These are phyloP conservation scores for Acanthornis magna DNA, from an alignment of 2,797 vertebrate genomes.

Conservation along the genomic window DNA sequence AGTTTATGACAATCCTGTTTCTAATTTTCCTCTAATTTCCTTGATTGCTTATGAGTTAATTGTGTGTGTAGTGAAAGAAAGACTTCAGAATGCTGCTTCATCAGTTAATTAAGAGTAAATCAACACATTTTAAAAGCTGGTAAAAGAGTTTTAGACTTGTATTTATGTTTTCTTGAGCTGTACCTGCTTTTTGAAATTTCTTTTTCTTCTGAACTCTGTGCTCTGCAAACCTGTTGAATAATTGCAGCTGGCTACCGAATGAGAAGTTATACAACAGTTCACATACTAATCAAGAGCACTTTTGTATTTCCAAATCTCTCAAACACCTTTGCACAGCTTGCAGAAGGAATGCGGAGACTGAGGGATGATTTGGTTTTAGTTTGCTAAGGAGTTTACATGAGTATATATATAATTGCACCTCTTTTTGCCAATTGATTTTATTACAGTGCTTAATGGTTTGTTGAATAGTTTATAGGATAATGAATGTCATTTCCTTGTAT, in stretches of 20 bases:
- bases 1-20: slow-evolving; percentile 53
- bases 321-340: neutral
- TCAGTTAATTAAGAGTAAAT: slow-evolving; percentile 74
- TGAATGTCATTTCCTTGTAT: slow-evolving; percentile 72
- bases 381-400: slow-evolving; percentile 51
- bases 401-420: slow-evolving; percentile 70
- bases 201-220: neutral
- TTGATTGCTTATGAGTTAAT: slow-evolving; percentile 74
- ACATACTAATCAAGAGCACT: neutral
- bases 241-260: neutral
- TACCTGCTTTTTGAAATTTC: neutral
- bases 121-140: slow-evolving; percentile 50
- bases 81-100: slow-evolving; percentile 59
- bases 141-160: slow-evolving; percentile 20
- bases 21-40: slow-evolving; percentile 72
- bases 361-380: slow-evolving; percentile 58
- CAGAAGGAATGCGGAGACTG: neutral
- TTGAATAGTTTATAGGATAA: slow-evolving; percentile 73
- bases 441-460: slow-evolving; percentile 73
- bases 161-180: neutral
- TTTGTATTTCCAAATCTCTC: neutral
- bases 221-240: neutral
- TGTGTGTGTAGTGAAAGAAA: slow-evolving; percentile 60
- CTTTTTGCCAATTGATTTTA: slow-evolving; percentile 74
- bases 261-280: neutral